Evolutionary conservation across 2,888 invertebrate genomes (phyloP).

Genomic region (Hemicrepidius hirtus): DNA sequence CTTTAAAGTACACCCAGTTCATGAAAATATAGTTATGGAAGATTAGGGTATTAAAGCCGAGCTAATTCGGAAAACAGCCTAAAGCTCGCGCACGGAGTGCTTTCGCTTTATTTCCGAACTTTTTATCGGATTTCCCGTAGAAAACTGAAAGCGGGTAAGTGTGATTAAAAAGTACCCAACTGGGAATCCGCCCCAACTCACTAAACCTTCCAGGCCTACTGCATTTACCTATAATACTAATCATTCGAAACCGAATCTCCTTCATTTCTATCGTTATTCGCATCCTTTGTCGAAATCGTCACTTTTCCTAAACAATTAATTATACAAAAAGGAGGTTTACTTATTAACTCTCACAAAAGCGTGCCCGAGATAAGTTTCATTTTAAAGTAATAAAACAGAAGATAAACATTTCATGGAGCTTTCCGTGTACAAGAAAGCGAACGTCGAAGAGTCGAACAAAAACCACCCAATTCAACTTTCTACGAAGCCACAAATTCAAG

Average conservation of each 20-base stretch:
- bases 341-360: neutral
- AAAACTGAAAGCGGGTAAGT: conserved; percentile 52
- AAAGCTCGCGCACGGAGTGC: conserved; percentile 41
- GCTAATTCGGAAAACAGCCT: conserved; percentile 47
- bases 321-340: neutral
- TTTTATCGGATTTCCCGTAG: conserved; percentile 51
- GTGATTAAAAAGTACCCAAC: conserved; percentile 55
- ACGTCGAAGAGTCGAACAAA: neutral
- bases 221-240: conserved; percentile 37
- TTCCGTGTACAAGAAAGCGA: neutral
- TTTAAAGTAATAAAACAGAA: neutral
- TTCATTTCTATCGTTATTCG: conserved; percentile 7
- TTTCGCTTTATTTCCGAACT: conserved; percentile 52
- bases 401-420: conserved; percentile 1
- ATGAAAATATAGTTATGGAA: conserved; percentile 40
- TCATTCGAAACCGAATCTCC: conserved; percentile 9
- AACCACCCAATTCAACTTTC: conserved; percentile 1
- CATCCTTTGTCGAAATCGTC: conserved; percentile 8
- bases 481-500: neutral
- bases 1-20: conserved; percentile 26
- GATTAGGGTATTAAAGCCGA: conserved; percentile 39
- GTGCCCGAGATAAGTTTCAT: conserved; percentile 1
- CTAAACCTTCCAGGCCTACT: conserved; percentile 16
- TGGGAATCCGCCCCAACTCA: conserved; percentile 44
- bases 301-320: conserved; percentile 8